Evolutionary conservation across 2,797 vertebrate genomes (phyloP).

Genomic region (Anabas testudineus): DNA sequence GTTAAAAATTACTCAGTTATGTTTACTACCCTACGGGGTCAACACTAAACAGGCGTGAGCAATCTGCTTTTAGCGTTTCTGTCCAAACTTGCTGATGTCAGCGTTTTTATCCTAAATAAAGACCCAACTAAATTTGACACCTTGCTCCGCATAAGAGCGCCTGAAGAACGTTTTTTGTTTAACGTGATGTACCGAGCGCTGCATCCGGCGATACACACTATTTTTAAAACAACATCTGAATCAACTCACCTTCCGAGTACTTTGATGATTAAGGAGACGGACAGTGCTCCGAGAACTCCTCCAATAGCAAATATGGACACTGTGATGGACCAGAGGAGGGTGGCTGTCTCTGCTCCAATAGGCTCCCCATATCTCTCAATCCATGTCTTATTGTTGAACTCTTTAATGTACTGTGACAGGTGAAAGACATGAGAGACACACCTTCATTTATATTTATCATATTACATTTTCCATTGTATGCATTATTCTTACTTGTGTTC

Average conservation of each 20-base stretch:
- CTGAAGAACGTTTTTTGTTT: too few relatives aligned
- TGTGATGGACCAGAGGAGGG: conserved; percentile 93
- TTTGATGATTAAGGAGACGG: conserved; percentile 87
- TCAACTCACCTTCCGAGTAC: conserved; percentile 89
- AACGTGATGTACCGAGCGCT: too few relatives aligned
- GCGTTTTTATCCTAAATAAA: too few relatives aligned
- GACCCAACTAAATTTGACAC: too few relatives aligned
- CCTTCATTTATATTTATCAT: neutral
- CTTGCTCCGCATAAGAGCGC: too few relatives aligned
- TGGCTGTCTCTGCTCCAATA: conserved; percentile 76
- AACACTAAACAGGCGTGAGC: too few relatives aligned
- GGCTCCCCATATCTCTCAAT: conserved; percentile 82
- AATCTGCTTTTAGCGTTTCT: too few relatives aligned
- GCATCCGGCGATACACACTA: too few relatives aligned
- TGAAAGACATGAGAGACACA: conserved; percentile 24
- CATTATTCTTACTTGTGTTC: neutral
- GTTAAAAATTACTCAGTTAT: neutral
- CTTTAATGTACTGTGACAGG: conserved; percentile 89
- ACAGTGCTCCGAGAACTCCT: conserved; percentile 90
- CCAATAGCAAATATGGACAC: conserved; percentile 96
- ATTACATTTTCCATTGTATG: neutral
- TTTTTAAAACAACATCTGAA: too few relatives aligned
- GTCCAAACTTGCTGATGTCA: too few relatives aligned
- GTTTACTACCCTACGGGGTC: neutral
- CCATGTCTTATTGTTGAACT: conserved; percentile 94